Conservation (phyloP, 2,113 vertebrate species). For the Nesogale talazaci region DNA sequence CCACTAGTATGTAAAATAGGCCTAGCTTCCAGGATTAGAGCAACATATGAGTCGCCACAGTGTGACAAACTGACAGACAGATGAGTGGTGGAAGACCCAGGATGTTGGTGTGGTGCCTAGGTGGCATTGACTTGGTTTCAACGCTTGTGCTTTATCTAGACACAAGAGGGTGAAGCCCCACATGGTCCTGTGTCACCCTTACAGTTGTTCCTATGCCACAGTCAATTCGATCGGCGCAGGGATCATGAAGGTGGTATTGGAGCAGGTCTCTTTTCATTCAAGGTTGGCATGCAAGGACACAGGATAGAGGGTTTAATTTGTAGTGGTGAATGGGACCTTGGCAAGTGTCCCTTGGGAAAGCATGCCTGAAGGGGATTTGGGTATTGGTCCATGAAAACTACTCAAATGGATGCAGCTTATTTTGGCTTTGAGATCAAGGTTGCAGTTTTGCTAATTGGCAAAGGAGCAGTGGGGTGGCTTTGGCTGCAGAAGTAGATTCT, state of each 20-base stretch:
- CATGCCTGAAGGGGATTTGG: not conserved
- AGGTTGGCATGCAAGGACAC: not conserved
- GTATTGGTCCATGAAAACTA: not conserved
- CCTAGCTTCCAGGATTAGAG: not conserved
- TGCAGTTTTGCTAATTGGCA: slow-evolving; percentile 48
- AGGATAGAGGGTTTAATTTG: not conserved
- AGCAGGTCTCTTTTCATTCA: too few species aligned
- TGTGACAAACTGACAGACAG: not conserved
- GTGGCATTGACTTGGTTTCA: too few species aligned
- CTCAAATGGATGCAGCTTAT: not conserved
- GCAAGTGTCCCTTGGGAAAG: not conserved
- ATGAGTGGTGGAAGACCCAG: not conserved
- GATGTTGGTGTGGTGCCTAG: too few species aligned
- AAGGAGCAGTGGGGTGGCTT: not conserved
- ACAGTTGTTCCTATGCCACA: too few species aligned
- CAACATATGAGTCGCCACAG: not conserved
- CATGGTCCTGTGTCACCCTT: too few species aligned
- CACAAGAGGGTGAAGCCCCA: too few species aligned
- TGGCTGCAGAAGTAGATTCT: slow-evolving; percentile 8
- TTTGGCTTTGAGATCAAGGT: slow-evolving; percentile 37
- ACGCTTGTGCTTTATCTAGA: too few species aligned
- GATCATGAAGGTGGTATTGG: too few species aligned
- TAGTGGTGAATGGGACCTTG: not conserved
- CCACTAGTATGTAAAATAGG: not conserved
- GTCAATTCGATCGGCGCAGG: too few species aligned